phyloP scores from a whole-genome alignment of 2,797 vertebrate genomes.

The Pseudochaenichthys georgianus region DNA sequence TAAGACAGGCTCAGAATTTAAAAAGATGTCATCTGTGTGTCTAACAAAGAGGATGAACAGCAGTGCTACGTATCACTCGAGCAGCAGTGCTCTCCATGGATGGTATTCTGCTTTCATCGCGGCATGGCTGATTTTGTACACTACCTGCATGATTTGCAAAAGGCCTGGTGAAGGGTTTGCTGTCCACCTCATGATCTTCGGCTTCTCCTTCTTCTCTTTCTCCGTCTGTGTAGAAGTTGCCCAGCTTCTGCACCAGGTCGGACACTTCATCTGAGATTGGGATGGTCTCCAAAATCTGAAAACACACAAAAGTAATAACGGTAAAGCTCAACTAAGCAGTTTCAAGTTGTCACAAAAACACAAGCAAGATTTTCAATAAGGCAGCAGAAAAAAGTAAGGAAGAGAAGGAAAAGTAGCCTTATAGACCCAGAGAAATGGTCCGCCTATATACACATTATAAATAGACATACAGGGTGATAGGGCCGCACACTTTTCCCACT shows the following conservation, averaged over 20 bases:
- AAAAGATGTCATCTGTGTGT: background rate
- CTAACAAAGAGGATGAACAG: conserved; percentile 15
- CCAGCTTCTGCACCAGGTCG: conserved; percentile 91
- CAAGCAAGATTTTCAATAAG: background rate
- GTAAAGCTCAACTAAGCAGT: background rate
- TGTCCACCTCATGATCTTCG: conserved; percentile 53
- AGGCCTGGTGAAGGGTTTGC: conserved; percentile 72
- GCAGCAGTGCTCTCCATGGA: background rate
- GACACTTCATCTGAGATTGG: conserved; percentile 95
- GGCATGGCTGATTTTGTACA: background rate
- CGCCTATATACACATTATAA: background rate
- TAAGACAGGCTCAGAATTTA: conserved; percentile 24
- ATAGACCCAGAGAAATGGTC: background rate
- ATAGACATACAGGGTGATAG: background rate
- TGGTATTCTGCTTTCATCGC: background rate
- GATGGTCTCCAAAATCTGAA: conserved; percentile 95
- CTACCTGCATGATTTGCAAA: conserved; percentile 68
- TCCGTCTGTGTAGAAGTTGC: conserved; percentile 93
- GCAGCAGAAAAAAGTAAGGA: conserved; percentile 3
- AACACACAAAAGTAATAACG: background rate
- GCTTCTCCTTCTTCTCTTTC: conserved; percentile 63
- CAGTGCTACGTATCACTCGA: background rate
- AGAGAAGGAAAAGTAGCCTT: background rate
- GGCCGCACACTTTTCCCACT: background rate
- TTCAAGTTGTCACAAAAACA: background rate